These are phyloP conservation scores for Argyrosomus japonicus DNA, from an alignment of 2,113 vertebrate genomes.

Conservation along the genomic window DNA sequence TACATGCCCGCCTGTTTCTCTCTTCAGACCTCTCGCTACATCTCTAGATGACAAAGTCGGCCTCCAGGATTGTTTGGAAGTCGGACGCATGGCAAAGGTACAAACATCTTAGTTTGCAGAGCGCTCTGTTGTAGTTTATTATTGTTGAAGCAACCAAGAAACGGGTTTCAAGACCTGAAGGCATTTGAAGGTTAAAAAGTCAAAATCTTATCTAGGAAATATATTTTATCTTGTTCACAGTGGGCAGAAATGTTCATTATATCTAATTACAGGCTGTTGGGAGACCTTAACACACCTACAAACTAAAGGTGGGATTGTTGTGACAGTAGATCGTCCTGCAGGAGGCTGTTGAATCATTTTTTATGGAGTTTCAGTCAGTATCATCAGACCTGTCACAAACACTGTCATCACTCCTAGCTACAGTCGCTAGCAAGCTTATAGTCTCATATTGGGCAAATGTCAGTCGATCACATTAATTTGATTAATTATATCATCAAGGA, in stretches of 20 bases:
- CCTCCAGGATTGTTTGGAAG: constrained; percentile 91
- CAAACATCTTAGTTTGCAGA: constrained; percentile 2
- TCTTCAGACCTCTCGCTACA: constrained; percentile 83
- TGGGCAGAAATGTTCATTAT: neutral
- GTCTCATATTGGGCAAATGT: neutral
- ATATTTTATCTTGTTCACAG: neutral
- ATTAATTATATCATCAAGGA: neutral
- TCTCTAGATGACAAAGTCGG: constrained; percentile 84
- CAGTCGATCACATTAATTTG: neutral
- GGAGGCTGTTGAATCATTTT: neutral
- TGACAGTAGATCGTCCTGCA: neutral
- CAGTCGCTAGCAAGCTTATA: neutral
- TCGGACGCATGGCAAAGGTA: constrained; percentile 89
- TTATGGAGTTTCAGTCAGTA: neutral
- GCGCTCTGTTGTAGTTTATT: neutral
- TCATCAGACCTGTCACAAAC: neutral
- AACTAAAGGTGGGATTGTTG: neutral
- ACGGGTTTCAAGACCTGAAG: neutral
- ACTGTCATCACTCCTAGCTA: neutral
- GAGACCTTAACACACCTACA: too few species aligned
- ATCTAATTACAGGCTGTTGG: neutral
- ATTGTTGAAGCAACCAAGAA: neutral
- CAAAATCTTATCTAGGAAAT: neutral
- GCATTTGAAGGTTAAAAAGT: neutral
- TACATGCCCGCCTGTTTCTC: constrained; percentile 19